Percentiles rank a stretch among this genome's conserved stretches.
phyloP scores from a whole-genome alignment of 1,140 invertebrate species.

The Acromyrmex heyeri region DNA sequence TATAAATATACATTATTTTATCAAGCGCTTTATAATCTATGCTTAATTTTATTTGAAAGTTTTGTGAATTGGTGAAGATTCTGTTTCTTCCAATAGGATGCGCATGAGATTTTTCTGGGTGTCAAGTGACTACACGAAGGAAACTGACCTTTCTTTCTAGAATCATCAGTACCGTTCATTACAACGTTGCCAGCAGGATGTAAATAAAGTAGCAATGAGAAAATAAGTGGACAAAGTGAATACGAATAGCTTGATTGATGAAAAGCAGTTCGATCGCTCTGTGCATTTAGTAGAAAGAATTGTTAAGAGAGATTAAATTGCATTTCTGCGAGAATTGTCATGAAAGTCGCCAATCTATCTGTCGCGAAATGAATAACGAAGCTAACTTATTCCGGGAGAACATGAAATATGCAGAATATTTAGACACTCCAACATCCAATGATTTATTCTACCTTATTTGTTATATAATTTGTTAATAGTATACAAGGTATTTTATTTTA shows the following conservation, averaged over 20 bases:
- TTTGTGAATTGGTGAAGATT: not conserved
- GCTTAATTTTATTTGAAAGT: not conserved
- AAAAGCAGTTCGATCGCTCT: constrained; percentile 55
- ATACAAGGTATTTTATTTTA: too few species aligned
- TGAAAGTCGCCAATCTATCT: constrained; percentile 46
- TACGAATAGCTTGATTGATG: constrained; percentile 58
- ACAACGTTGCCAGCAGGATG: constrained; percentile 11
- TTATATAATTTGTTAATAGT: not conserved
- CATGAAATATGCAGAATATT: constrained; percentile 11
- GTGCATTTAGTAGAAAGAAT: constrained; percentile 65
- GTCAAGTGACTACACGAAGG: constrained; percentile 68
- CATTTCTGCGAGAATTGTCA: constrained; percentile 8
- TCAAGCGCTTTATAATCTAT: not conserved
- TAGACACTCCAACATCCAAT: not conserved
- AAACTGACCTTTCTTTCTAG: constrained; percentile 34
- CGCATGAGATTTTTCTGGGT: constrained; percentile 60
- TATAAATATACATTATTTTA: not conserved
- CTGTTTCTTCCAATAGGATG: constrained; percentile 47
- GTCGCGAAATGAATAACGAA: constrained; percentile 47
- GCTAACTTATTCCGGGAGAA: not conserved
- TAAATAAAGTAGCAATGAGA: constrained; percentile 46
- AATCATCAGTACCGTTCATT: not conserved
- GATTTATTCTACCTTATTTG: not conserved
- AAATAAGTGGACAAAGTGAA: constrained; percentile 55
- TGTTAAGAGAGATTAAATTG: constrained; percentile 27